Evolutionary conservation across 2,888 invertebrate species (phyloP), one percentile per base, ranked within the genome.

Genomic region (Melieria crassipennis): DNA sequence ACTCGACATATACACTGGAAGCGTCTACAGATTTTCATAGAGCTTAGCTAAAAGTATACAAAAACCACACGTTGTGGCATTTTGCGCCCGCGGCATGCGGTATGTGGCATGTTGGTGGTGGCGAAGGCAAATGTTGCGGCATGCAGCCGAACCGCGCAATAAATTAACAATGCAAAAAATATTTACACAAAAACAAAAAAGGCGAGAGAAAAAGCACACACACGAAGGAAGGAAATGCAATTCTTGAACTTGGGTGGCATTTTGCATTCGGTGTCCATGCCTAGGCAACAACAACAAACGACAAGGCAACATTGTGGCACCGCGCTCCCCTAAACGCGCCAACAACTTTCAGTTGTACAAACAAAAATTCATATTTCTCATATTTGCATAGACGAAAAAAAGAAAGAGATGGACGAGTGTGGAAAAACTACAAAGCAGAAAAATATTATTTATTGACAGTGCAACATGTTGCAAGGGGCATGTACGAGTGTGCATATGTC

Each of bases 231-330:
- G 75, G 71, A 70, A 75, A 65, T 74, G 68, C 48, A 72, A 73
- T 72, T 74, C 74, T 74, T 74, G 74, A 71, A 72, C 75, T 74
- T 75, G 75, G 75, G 72, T 73, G 75, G 73, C 57, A 71, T 30
- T 30, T 30, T 69, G 50, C 66, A 63, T 43, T 46, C 62, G 67
- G 50, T 45, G 50, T n/a, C 11, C 48, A 58, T 5, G 5, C 13
- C 30, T 65, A 45, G 42, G 16, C 46, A 16, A 16, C 16, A 16
- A 16, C 16, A 16, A 16, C 16, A 16, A 16, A 58, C 4, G 5
- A 43, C 30, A 56, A 45, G 42, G 16, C 46, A 30, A 57, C 43
- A 42, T 57, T n/a, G 7, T 45, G 58, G 50, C 7, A 7, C 60
- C 13, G 9, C 42, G 46, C 5, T 65, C 13, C 45, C 45, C n/a